Conservation (phyloP, 2,888 invertebrate species). For the Harpalus rubripes region DNA sequence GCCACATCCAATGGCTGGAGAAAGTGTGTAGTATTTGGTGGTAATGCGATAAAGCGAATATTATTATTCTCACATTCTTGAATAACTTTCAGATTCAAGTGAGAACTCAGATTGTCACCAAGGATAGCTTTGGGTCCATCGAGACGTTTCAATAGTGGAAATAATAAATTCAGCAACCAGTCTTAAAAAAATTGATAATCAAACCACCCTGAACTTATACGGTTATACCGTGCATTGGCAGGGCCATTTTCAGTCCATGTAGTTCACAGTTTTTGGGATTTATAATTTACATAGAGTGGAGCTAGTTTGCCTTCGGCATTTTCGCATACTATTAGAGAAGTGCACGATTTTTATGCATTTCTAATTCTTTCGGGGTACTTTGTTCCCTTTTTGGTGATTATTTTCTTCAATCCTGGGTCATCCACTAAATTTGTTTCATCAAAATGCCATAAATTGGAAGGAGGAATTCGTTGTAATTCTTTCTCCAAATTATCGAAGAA, state of each 20-base stretch:
- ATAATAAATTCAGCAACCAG: conserved; percentile 69
- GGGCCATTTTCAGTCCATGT: conserved; percentile 72
- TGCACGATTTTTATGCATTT: conserved; percentile 70
- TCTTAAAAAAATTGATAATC: conserved; percentile 70
- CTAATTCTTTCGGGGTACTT: conserved; percentile 71
- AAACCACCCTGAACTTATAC: conserved; percentile 70
- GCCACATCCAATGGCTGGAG: conserved; percentile 61
- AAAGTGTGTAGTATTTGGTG: conserved; percentile 57
- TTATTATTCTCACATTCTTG: conserved; percentile 63
- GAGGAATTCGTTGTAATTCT: conserved; percentile 50
- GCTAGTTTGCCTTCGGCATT: conserved; percentile 71
- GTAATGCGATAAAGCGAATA: conserved; percentile 64
- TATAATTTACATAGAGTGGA: conserved; percentile 72
- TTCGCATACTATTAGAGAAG: conserved; percentile 72
- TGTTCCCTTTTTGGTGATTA: conserved; percentile 61
- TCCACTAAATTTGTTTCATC: conserved; percentile 72
- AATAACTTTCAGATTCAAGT: conserved; percentile 68
- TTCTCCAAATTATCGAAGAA: conserved; percentile 55
- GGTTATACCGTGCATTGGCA: conserved; percentile 72
- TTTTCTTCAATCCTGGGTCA: conserved; percentile 71
- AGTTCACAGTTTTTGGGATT: conserved; percentile 72
- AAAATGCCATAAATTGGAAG: conserved; percentile 67
- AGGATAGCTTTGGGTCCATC: conserved; percentile 68
- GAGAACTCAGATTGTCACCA: conserved; percentile 69
- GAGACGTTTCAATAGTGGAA: conserved; percentile 69